Evolutionary conservation across 2,113 vertebrate genomes (phyloP).

Genomic region (Aviceda subcristata): DNA sequence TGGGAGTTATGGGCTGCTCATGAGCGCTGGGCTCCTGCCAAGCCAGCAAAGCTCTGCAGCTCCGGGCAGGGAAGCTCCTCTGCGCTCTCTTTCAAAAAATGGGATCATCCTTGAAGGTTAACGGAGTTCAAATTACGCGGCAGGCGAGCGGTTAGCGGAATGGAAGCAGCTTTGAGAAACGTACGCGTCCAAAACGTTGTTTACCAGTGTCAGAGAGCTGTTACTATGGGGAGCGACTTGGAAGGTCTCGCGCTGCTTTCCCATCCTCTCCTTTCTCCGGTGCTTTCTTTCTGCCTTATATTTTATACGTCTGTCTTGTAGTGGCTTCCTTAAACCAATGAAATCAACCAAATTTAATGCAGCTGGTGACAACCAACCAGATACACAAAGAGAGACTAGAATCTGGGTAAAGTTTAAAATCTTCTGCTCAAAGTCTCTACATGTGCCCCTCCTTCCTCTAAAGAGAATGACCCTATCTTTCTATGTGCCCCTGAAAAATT

Average conservation of each 20-base stretch:
- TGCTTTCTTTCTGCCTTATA: not conserved
- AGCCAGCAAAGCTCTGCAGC: not conserved
- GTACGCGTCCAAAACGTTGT: not conserved
- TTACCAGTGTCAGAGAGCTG: not conserved
- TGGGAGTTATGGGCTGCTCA: not conserved
- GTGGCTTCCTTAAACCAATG: not conserved
- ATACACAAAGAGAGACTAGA: not conserved
- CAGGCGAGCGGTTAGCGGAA: not conserved
- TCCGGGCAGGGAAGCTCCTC: slow-evolving; percentile 2
- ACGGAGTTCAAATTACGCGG: slow-evolving; percentile 2
- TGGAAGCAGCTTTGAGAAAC: not conserved
- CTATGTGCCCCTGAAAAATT: not conserved
- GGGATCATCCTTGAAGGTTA: slow-evolving; percentile 15
- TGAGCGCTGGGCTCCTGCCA: not conserved
- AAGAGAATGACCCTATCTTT: not conserved
- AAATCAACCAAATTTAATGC: not conserved
- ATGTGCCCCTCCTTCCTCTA: not conserved
- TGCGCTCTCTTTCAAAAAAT: not conserved
- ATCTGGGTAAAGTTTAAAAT: not conserved
- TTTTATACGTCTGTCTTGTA: not conserved
- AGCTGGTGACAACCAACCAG: not conserved
- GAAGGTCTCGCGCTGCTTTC: not conserved
- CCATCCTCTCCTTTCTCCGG: not conserved
- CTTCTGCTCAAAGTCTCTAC: not conserved
- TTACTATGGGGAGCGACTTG: slow-evolving; percentile 6